These are phyloP conservation scores for Indri indri DNA, from an alignment of 2,113 vertebrate species.

Conservation along the genomic window DNA sequence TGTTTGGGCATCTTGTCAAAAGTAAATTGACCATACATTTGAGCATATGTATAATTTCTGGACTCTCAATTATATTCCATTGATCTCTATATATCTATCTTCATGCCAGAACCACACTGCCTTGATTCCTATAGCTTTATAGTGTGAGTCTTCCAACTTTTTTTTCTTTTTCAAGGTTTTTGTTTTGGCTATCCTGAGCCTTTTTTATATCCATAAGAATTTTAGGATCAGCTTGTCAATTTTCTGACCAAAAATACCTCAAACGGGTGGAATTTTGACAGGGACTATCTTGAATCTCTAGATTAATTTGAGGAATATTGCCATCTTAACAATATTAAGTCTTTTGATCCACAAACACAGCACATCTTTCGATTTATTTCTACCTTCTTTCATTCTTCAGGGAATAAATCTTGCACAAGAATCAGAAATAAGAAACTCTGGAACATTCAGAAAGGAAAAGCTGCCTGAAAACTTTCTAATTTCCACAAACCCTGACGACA, in stretches of 20 bases:
- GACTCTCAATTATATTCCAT: neutral
- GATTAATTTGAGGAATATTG: neutral
- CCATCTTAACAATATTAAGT: neutral
- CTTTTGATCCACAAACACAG: neutral
- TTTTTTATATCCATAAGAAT: neutral
- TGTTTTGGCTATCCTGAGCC: neutral
- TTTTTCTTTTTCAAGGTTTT: neutral
- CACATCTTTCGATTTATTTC: neutral
- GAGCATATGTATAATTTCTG: neutral
- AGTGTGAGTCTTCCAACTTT: neutral
- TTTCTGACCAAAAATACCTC: neutral
- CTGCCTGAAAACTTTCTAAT: neutral
- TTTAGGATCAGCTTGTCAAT: neutral
- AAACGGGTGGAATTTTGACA: neutral
- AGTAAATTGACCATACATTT: neutral
- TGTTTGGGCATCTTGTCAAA: neutral
- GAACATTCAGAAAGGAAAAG: neutral
- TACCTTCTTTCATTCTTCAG: neutral
- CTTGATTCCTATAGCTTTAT: neutral
- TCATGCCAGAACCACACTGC: neutral
- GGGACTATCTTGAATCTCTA: neutral
- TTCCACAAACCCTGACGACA: neutral
- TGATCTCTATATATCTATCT: neutral
- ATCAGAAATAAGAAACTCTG: neutral
- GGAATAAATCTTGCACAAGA: slow-evolving; percentile 3